Conservation (phyloP, 2,888 invertebrate genomes). For the Serripes groenlandicus region DNA sequence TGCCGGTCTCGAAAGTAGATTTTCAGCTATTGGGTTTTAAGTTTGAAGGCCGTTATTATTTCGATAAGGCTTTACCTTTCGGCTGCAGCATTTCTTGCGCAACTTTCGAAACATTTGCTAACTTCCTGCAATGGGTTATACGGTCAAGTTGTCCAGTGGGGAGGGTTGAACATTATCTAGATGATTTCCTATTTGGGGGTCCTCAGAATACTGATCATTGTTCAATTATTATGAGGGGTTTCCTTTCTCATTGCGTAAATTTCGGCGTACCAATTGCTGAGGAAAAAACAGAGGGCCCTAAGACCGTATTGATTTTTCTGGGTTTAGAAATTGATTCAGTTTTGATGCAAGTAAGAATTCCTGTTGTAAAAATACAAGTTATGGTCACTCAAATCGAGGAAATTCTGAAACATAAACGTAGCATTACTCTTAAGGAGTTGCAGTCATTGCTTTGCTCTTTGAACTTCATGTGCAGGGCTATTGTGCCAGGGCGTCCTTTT, state of each 20-base stretch:
- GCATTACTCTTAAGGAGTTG: constrained; percentile 38
- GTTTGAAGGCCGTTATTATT: constrained; percentile 40
- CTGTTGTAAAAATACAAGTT: constrained; percentile 26
- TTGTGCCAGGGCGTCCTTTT: constrained; percentile 48
- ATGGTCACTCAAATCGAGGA: constrained; percentile 18
- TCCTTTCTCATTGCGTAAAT: neutral
- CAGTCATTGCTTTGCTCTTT: constrained; percentile 40
- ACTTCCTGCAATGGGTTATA: constrained; percentile 17
- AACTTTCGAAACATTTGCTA: constrained; percentile 30
- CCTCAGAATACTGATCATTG: constrained; percentile 6
- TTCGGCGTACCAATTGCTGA: constrained; percentile 26
- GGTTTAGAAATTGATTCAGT: constrained; percentile 45
- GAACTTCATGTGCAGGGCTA: constrained; percentile 44
- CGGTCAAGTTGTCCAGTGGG: neutral
- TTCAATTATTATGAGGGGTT: neutral
- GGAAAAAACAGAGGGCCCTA: constrained; percentile 33
- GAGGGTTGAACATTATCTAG: constrained; percentile 37
- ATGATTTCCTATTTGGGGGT: constrained; percentile 49
- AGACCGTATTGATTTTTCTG: constrained; percentile 18
- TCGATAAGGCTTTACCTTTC: constrained; percentile 46
- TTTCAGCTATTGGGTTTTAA: constrained; percentile 47
- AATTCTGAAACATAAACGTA: constrained; percentile 1
- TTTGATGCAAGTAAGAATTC: constrained; percentile 37
- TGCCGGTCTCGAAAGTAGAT: constrained; percentile 17
- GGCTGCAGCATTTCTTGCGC: constrained; percentile 38